Base-by-base conservation (phyloP, 2,888 invertebrate species). In the Cerastis rubricosa region DNA sequence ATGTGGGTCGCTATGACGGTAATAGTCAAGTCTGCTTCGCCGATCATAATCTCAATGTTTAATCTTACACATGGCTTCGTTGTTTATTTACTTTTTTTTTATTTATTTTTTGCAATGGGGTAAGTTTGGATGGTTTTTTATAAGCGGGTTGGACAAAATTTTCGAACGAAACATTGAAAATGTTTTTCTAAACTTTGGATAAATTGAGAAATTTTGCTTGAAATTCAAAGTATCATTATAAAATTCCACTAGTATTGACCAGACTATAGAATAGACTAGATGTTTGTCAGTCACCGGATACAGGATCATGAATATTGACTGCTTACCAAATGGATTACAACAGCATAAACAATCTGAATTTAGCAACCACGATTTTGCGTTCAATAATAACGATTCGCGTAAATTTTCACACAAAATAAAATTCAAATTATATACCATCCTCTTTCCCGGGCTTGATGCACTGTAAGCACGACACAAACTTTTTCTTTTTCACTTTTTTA, bases 401-500 rank as follows among this genome's bases (percentile, higher is more conserved):
- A 7, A 67, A 68, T 71, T 54, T 74, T 65, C 14, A 74, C 22
- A 71, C n/a, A 54, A 64, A 81, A 71, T 61, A 64, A 35, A 78
- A 81, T 83, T 73, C 87, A 83, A 80, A 78, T 76, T 79, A 84
- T 88, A 87, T 95, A 96, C 96, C 96, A 82, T 88, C 88, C 90
- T 96, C 96, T 87, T 96, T 96, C 49, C 93, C 93, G 59, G 96
- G 93, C 90, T 96, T 96, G 93, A 96, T 94, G 92, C 96, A 96
- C 94, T 96, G 96, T 94, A 96, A 96, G 93, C 96, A 96, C 92
- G 96, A 96, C 92, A 96, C 95, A 89, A 91, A 92, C 87, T 94
- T 96, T 94, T 96, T 96, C 94, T 96, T 96, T 93, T 96, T 96
- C 93, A 94, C 94, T 95, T 96, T 96, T 87, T 90, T 94, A 80